Evolutionary conservation across 1,140 invertebrate species (phyloP).

Genomic region (Cataglyphis hispanica): DNA sequence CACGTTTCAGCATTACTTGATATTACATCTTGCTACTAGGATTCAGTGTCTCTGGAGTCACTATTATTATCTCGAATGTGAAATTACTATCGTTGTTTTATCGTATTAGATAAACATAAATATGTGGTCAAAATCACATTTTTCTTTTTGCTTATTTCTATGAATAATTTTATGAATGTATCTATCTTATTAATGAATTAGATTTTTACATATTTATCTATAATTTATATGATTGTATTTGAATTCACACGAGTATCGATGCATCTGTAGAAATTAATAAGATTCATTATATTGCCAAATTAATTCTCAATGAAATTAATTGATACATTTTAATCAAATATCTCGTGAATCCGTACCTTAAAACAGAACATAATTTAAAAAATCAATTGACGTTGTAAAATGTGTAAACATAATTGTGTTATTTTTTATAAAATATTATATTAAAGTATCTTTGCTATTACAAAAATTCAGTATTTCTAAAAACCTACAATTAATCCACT

Average conservation of each 20-base stretch:
- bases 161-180: slow-evolving; percentile 13
- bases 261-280: neutral
- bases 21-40: slow-evolving; percentile 42
- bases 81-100: slow-evolving; percentile 20
- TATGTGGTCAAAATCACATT: neutral
- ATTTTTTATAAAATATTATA: too few species aligned
- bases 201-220: slow-evolving; percentile 5
- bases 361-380: neutral
- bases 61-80: slow-evolving; percentile 4
- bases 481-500: neutral
- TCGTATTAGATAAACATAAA: neutral
- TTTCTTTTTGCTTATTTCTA: neutral
- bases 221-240: neutral
- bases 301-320: slow-evolving; percentile 14
- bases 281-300: neutral
- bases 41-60: slow-evolving; percentile 16
- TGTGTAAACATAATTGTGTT: neutral
- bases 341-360: neutral
- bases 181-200: slow-evolving; percentile 1
- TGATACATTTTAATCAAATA: slow-evolving; percentile 13
- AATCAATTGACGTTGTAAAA: neutral
- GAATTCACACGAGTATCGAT: neutral
- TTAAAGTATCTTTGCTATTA: neutral
- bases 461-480: neutral
- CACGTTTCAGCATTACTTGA: slow-evolving; percentile 62